Base-by-base conservation (phyloP, 1,140 invertebrate genomes). In the Drosophila takahashii region DNA sequence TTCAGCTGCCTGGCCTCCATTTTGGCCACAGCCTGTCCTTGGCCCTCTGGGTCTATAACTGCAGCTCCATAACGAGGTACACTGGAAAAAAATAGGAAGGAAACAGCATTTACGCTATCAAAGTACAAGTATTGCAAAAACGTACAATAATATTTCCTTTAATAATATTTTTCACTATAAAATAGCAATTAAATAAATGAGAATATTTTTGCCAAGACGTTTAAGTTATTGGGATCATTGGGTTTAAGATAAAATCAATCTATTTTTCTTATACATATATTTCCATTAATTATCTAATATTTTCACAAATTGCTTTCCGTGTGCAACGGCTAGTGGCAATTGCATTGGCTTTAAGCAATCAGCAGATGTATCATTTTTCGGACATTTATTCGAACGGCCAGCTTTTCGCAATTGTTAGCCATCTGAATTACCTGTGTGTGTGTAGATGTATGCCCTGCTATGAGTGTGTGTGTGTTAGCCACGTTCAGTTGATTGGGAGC, bases 281-380 rank as follows among this genome's bases (percentile, higher is more conserved):
- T 29, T 5, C 8, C 2, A n/a, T n/a, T 29, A 29, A 29, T 29
- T 6, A n/a, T 9, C 4, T 22, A 6, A 9, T 10, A 3, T 9
- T 29, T 1, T 0, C 16, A 0, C 0, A 10, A 1, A 10, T 1
- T 27, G 57, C 58, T 58, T 39, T 9, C 6, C 36, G n/a, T 22
- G 52, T 58, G 58, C n/a, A 41, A 8, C 36, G 36, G n/a, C 45
- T 22, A 42, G 37, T 54, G 58, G 61, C 54, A 61, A 77, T 85
- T 79, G 64, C 81, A 80, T 77, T 56, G 67, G 81, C 69, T 86
- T 86, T 58, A 62, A 81, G 73, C 78, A 84, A 85, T 77, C 81
- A 79, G 50, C 74, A 73, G 47, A 50, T 75, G 42, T 29, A 56
- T 62, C 47, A 48, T 57, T 79, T 83, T 81, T 79, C 34, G 15